Percentiles rank a stretch among this genome's conserved stretches.
These are phyloP conservation scores for Phrynosoma platyrhinos DNA, from an alignment of 2,113 vertebrate species.

Conservation along the genomic window DNA sequence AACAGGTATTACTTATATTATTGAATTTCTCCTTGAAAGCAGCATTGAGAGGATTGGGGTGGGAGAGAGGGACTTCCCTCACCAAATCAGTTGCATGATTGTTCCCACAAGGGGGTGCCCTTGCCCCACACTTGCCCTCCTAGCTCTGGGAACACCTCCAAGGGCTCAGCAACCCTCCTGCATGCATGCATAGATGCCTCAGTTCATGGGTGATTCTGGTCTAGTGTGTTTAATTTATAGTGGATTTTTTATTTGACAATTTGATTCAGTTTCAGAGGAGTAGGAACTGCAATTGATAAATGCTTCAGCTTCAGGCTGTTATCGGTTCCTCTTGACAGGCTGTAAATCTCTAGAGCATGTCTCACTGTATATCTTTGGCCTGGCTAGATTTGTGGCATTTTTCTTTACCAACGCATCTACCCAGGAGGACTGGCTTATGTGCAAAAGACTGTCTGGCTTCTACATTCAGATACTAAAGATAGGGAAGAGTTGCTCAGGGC, in stretches of 20 bases:
- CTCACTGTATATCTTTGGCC: constrained; percentile 22
- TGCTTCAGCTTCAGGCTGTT: constrained; percentile 31
- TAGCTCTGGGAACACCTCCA: constrained; percentile 26
- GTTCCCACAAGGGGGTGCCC: not conserved
- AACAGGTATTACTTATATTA: constrained; percentile 70
- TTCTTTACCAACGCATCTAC: not conserved
- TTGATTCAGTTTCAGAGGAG: constrained; percentile 24
- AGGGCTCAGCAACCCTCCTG: constrained; percentile 5
- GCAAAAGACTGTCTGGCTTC: not conserved
- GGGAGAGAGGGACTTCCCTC: not conserved
- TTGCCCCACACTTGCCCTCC: accelerated
- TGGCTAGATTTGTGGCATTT: constrained; percentile 33
- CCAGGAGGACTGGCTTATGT: not conserved
- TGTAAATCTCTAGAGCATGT: constrained; percentile 28
- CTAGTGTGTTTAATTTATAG: constrained; percentile 33
- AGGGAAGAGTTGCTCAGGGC: not conserved
- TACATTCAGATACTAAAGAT: accelerated
- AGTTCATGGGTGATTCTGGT: constrained; percentile 3
- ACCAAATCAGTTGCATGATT: not conserved
- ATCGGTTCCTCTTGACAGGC: not conserved
- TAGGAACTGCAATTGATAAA: constrained; percentile 36
- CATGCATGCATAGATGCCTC: constrained; percentile 18
- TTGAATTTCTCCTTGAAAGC: not conserved
- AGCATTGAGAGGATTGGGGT: not conserved
- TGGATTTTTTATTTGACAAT: not conserved